Percentiles rank a stretch among this genome's conserved stretches.
phyloP scores from a whole-genome alignment of 37 sponge, comb jelly and placozoan species.

The Axinella damicornis region DNA sequence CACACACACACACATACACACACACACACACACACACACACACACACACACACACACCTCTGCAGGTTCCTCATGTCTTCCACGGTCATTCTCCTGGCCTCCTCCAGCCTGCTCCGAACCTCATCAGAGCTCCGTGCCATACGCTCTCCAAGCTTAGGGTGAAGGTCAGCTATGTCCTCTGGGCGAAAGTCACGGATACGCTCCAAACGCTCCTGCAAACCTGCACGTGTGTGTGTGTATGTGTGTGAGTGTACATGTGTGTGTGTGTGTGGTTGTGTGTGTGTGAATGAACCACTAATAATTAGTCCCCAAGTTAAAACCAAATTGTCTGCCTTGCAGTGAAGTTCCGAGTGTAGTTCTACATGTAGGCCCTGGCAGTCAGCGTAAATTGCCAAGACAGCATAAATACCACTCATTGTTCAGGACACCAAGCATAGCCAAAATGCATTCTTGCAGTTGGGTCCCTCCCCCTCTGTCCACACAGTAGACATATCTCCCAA shows the following conservation, averaged over 20 bases:
- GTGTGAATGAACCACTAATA: not conserved
- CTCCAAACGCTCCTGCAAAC: not conserved
- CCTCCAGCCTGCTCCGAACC: constrained; percentile 72
- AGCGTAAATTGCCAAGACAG: no score
- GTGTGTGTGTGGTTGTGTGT: no score
- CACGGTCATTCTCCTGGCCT: constrained; percentile 62
- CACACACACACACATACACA: not conserved
- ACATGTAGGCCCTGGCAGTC: no score
- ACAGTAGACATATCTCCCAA: no score
- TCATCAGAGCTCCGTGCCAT: constrained; percentile 23
- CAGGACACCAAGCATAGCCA: no score
- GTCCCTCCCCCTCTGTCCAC: no score
- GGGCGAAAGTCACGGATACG: not conserved
- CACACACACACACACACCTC: constrained; percentile 13
- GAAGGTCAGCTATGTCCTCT: constrained; percentile 10
- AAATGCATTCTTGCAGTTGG: no score
- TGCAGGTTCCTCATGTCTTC: constrained; percentile 73
- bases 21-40: not conserved
- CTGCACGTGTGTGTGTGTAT: not conserved
- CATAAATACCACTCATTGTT: no score
- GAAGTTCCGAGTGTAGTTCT: no score
- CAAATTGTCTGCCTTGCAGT: no score
- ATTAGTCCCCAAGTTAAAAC: no score
- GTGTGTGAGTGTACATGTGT: no score
- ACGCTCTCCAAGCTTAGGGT: constrained; percentile 40